A percentile compares a stretch with the other conserved stretches of the same genome.
Conservation (phyloP, 2,888 invertebrate genomes). For the Ormyrus rosae region DNA sequence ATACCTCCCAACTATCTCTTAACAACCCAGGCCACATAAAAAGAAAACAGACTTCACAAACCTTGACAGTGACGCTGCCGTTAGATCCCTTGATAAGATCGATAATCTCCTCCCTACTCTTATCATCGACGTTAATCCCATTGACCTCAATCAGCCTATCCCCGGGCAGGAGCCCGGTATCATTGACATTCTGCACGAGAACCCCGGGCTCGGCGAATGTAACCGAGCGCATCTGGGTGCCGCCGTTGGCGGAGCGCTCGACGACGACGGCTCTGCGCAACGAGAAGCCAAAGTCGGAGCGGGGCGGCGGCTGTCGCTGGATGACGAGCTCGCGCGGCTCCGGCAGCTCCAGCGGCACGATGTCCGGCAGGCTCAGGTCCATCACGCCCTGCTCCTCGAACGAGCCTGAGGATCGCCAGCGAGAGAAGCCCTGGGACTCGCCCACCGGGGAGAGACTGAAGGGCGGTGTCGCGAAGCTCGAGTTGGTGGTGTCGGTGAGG, state of each 20-base stretch:
- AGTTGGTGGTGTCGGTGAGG: conserved; percentile 90
- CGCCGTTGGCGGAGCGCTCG: conserved; percentile 79
- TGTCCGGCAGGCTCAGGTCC: conserved; percentile 84
- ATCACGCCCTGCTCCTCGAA: conserved; percentile 83
- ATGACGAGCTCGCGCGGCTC: conserved; percentile 86
- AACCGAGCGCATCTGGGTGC: conserved; percentile 82
- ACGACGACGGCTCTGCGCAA: conserved; percentile 91
- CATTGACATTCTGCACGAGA: conserved; percentile 80
- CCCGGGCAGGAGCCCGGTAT: conserved; percentile 94
- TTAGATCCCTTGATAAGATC: conserved; percentile 93
- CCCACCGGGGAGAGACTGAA: conserved; percentile 91
- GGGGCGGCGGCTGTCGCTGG: conserved; percentile 86
- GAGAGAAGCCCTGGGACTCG: conserved; percentile 88
- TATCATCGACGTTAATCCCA: conserved; percentile 88
- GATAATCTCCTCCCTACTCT: conserved; percentile 93
- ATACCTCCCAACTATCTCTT: not conserved
- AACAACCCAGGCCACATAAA: not conserved
- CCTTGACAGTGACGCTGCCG: conserved; percentile 90
- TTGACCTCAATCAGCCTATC: conserved; percentile 95
- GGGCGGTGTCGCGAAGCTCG: conserved; percentile 91
- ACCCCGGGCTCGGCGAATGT: conserved; percentile 94
- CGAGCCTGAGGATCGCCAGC: conserved; percentile 86
- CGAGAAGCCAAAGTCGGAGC: conserved; percentile 96
- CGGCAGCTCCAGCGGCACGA: conserved; percentile 83
- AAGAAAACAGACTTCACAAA: conserved; percentile 68